A percentile compares a stretch with the other conserved stretches of the same genome.
Conservation (phyloP, 2,797 vertebrate species). For the Coranthus polyacanthus region DNA sequence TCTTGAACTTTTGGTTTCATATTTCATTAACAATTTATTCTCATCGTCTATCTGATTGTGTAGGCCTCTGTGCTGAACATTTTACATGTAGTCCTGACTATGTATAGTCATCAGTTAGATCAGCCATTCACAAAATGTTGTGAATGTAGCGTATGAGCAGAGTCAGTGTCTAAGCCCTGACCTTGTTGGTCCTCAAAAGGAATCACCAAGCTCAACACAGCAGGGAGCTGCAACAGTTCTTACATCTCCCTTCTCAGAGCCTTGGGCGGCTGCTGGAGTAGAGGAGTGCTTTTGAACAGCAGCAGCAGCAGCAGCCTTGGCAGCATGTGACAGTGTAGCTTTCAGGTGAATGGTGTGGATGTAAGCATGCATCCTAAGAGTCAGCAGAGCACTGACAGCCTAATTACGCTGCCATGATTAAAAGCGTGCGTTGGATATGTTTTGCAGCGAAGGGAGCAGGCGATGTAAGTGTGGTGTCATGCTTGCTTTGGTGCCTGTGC, state of each 20-base stretch:
- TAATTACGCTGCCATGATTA: constrained; percentile 13
- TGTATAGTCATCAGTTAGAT: no score
- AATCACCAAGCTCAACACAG: not conserved
- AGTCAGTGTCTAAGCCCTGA: not conserved
- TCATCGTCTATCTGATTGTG: no score
- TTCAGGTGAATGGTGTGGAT: constrained; percentile 11
- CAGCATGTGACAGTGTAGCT: constrained; percentile 6
- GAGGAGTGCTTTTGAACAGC: not conserved
- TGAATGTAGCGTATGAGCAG: not conserved
- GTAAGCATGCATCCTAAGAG: no score
- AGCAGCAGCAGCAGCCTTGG: not conserved
- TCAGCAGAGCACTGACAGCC: constrained; percentile 2
- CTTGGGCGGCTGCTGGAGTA: not conserved
- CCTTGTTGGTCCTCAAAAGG: not conserved
- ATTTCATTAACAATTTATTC: no score
- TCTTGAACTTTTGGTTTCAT: no score
- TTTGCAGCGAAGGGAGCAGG: not conserved
- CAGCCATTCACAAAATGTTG: not conserved
- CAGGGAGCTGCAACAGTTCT: not conserved
- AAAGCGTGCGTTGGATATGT: not conserved
- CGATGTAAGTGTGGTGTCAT: not conserved
- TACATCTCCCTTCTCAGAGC: not conserved
- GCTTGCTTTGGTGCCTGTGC: not conserved
- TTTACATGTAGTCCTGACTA: no score
- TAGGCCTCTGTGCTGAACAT: no score